phyloP scores from a whole-genome alignment of 2,888 invertebrate genomes.

The Penaeus monodon region DNA sequence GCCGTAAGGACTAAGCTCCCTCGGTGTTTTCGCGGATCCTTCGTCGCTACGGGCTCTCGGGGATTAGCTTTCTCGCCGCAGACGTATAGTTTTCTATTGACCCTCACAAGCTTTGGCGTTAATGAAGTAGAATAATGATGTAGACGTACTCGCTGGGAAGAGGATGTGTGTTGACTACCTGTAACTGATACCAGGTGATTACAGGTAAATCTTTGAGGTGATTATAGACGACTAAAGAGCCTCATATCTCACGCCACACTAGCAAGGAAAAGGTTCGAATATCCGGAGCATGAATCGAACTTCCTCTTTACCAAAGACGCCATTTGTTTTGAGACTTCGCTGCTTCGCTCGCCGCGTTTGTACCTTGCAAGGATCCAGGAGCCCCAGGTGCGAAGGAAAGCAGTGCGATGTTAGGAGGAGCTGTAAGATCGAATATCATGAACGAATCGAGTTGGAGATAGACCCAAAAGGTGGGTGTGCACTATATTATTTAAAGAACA shows the following conservation, averaged over 20 bases:
- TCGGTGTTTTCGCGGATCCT: too few species aligned
- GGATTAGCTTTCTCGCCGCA: neutral
- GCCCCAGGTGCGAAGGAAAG: too few species aligned
- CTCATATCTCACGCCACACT: conserved; percentile 16
- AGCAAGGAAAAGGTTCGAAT: conserved; percentile 20
- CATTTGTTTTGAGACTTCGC: neutral
- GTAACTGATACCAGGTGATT: conserved; percentile 44
- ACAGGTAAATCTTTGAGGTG: conserved; percentile 23
- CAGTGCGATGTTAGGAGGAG: too few species aligned
- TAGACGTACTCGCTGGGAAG: conserved; percentile 10
- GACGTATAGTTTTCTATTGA: neutral
- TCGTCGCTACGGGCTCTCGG: too few species aligned
- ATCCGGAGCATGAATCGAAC: conserved; percentile 9
- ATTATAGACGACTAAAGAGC: conserved; percentile 12
- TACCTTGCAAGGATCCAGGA: too few species aligned
- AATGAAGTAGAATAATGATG: conserved; percentile 44
- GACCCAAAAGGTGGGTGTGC: too few species aligned
- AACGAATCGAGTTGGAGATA: too few species aligned
- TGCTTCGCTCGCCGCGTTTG: too few species aligned
- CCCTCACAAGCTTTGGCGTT: conserved; percentile 12
- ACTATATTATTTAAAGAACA: too few species aligned
- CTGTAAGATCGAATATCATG: too few species aligned
- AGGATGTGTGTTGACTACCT: conserved; percentile 41
- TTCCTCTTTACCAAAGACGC: conserved; percentile 2
- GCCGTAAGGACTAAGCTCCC: neutral